Percentiles rank a stretch among this genome's conserved stretches.
Conservation (phyloP, 1,140 invertebrate genomes). For the Alviniconcha marisindica region DNA sequence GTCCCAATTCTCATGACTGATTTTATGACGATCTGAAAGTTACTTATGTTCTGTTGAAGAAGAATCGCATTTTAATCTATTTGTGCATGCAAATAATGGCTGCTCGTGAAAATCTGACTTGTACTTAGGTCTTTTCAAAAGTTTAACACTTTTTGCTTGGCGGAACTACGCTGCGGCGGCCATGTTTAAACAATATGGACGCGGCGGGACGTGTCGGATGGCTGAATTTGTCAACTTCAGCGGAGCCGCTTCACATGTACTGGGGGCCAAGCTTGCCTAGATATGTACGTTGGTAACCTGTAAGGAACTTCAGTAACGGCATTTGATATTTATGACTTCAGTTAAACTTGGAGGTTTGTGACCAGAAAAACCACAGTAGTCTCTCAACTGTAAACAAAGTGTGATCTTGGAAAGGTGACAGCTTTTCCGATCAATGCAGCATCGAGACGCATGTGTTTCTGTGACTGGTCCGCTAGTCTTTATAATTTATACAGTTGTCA, state of each 20-base stretch:
- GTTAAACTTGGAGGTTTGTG: neutral
- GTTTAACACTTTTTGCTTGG: neutral
- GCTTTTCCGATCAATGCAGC: no score
- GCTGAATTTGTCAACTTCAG: conserved; percentile 39
- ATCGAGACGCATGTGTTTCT: no score
- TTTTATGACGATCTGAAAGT: neutral
- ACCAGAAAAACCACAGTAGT: no score
- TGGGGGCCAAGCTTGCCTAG: conserved; percentile 17
- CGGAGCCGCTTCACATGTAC: neutral
- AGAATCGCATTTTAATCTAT: neutral
- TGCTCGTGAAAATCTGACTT: neutral
- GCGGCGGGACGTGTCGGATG: conserved; percentile 34
- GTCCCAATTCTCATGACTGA: neutral
- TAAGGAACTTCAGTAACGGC: no score
- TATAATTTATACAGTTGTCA: no score
- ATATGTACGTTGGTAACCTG: neutral
- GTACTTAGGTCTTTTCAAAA: neutral
- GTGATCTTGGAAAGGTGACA: neutral
- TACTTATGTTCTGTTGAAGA: neutral
- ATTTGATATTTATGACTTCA: neutral
- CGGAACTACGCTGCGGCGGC: conserved; percentile 33
- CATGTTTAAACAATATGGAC: conserved; percentile 61
- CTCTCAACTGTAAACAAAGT: conserved; percentile 12
- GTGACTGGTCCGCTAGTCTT: no score
- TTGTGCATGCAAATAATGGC: no score